phyloP scores from a whole-genome alignment of 2,113 vertebrate species.

The Nymphicus hollandicus region DNA sequence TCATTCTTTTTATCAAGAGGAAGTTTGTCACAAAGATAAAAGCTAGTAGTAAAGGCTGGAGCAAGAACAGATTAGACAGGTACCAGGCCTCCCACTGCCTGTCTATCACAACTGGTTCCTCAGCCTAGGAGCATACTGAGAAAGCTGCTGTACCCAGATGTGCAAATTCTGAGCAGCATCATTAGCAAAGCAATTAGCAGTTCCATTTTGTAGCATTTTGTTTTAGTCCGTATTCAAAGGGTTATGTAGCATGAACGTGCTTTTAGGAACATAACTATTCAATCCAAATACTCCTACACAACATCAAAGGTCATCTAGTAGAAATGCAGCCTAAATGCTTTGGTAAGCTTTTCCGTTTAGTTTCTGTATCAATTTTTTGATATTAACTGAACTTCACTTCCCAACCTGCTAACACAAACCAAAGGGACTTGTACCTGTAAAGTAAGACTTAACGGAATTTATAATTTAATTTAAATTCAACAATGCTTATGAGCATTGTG shows the following conservation, averaged over 20 bases:
- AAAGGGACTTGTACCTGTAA: background rate
- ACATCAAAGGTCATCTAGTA: background rate
- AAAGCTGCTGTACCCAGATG: background rate
- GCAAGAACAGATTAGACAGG: background rate
- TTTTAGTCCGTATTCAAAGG: background rate
- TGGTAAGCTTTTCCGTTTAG: background rate
- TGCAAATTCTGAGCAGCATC: background rate
- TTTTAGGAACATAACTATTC: background rate
- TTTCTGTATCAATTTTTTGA: background rate
- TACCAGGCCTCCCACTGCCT: background rate
- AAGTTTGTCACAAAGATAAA: background rate
- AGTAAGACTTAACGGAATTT: background rate
- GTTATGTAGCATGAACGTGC: fast-evolving
- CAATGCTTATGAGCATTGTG: background rate
- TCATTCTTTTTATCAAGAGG: background rate
- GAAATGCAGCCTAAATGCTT: background rate
- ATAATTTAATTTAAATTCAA: background rate
- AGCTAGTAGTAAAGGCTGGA: conserved; percentile 1
- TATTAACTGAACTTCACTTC: background rate
- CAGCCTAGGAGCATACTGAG: background rate
- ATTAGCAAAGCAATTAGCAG: background rate
- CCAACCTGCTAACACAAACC: background rate
- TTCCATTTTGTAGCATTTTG: background rate
- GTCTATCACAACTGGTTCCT: background rate
- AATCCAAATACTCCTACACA: background rate